Evolutionary conservation across 2,888 invertebrate genomes (phyloP), one percentile per base, ranked within the genome.

Genomic region (Synanthedon andrenaeformis): DNA sequence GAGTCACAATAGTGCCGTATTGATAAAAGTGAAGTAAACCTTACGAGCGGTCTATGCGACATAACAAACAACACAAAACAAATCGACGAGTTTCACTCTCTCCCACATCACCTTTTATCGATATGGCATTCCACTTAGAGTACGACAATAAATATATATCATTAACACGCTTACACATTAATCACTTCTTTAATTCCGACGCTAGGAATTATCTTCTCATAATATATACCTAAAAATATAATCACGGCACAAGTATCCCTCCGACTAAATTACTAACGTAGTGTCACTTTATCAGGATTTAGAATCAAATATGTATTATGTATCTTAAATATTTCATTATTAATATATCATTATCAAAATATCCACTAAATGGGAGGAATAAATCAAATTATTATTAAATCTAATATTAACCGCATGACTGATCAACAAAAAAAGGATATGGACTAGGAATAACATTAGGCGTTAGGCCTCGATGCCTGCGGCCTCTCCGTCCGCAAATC

Each of bases 221-320:
- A 87, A 86, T 86, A 87, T 87, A 87, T 86, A 87, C 87, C 86
- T 87, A 87, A 86, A 87, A 87, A 87, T 87, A 87, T 87, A 87
- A 87, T 87, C 87, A 87, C 87, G 87, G 87, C 88, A 87, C 87
- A 87, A 86, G 87, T 87, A 87, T 87, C 87, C 87, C 87, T 86
- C 87, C 87, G 87, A 87, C 86, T 87, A 87, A 85, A 83, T 83
- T 84, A 86, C 87, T 85, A 84, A 87, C 79, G 79, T 87, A 86
- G 86, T 87, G 86, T 86, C 85, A 85, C 85, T 84, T 87, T 87
- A 86, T 86, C 87, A 86, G 87, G 87, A 87, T 87, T 87, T 87
- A 87, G 86, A 87, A 87, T 87, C 87, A 86, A 87, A 86, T 87
- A 87, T 87, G 87, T 87, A 87, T 87, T 85, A 87, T 87, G 87